Base-by-base conservation (phyloP, 2,888 invertebrate genomes). In the Phengaris alcon region DNA sequence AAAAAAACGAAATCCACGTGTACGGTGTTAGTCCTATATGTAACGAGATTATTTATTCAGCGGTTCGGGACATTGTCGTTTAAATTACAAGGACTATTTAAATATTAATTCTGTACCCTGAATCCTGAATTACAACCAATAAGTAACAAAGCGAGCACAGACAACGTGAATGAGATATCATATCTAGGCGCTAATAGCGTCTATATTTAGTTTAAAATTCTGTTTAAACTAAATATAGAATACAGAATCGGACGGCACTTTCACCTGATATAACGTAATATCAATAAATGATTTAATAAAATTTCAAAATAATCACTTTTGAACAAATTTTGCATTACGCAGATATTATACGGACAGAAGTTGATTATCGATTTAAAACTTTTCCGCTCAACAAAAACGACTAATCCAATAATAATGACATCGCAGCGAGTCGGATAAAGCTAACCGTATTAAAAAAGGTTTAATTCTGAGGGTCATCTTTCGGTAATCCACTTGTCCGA, bases 381-480 rank as follows among this genome's bases (percentile, higher is more conserved):
- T 35, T 35, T 64, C 35, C 35, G 13, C 35, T 15, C 6, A 64
- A 44, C 64, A 13, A 35, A 64, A 64, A 64, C 48, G n/a, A 7
- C 46, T 69, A 69, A 69, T 8, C 69, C 69, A 15, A 15, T 69
- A 69, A 69, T 69, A 69, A 69, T 69, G 68, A 69, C 48, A 15
- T 69, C 69, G n/a, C 35, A 12, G 7, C 64, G 44, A 35, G n/a
- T 48, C 15, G 7, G 15, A 68, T 46, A 68, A 68, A 68, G 35
- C 59, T 64, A 64, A 44, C 35, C 15, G 69, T n/a, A 48, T 69
- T 69, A 69, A 69, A 69, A 68, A 64, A 64, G 64, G 69, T 69
- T 69, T 69, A 9, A 68, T 68, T 7, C 69, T n/a, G 48, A 8
- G 69, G 48, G 69, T 15, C 69, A 48, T 69, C 48, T 46, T 15